Evolutionary conservation across 1,140 invertebrate genomes (phyloP), one percentile per base, ranked within the genome.

Genomic region (Coelopa frigida): DNA sequence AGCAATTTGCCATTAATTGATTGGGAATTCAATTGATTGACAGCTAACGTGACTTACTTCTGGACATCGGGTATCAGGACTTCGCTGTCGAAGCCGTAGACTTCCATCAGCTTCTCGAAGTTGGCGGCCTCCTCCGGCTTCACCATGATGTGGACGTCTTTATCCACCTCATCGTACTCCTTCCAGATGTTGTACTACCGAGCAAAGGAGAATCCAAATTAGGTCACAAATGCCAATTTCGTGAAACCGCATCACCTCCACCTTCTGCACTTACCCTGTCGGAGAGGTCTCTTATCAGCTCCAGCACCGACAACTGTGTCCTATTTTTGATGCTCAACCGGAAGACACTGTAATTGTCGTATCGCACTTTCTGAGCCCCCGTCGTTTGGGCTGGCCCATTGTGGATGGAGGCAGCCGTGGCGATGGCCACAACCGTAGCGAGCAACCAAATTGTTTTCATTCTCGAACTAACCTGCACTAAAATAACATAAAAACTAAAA

Each of bases 131-230:
- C 50, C 5, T 26, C 21, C 4, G 61, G 61, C 40, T 46, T 52
- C 12, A 64, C 61, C 61, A 64, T 64, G 5, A 64, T 53, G 11
- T 64, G 46, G 24, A 63, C 12, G 33, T 61, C 40, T 32, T 56
- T 49, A 5, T 33, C 38, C 6, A 20, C 41, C 21, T 46, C 49
- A 42, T 64, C 58, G 7, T 59, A 63, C 1, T 64, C 56, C 51
- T 61, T 64, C 61, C 61, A 64, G 11, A 64, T 37, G n/a, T 59
- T 57, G 22, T 54, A 59, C 61, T 63, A 17, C 8, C 35, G 40
- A 18, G 7, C 23, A 12, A 21, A 32, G n/a, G n/a, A n/a, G n/a
- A n/a, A n/a, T n/a, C n/a, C n/a, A n/a, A n/a, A n/a, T n/a, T n/a
- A 31, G 27, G 27, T n/a, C 27, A 31, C 27, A 10, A n/a, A 31